Evolutionary conservation across 2,113 vertebrate species (phyloP), one percentile per base, ranked within the genome.

Genomic region (Myiozetetes cayanensis): DNA sequence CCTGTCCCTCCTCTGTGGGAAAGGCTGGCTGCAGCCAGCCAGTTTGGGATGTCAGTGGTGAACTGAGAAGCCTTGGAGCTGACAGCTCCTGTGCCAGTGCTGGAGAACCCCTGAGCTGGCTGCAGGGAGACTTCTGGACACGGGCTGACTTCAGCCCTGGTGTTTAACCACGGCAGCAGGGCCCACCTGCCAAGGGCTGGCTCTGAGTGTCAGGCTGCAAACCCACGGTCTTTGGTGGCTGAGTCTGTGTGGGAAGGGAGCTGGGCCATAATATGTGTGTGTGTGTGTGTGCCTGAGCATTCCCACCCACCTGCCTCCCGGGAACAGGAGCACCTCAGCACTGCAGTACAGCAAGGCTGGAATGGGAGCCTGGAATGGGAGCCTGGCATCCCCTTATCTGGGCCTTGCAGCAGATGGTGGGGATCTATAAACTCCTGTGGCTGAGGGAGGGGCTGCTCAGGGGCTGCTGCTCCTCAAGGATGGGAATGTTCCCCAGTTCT

Each of bases 71-170:
- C n/a, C 74, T 49, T 77, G 35, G 66, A 91, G 33, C 90, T 81
- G 43, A 4, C 30, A 58, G 37, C 16, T 83, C 25, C 55, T 52
- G 47, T 41, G 70, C 7, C 37, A 25, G 4, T 4, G 10, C 14
- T 33, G 27, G 20, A 82, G 44, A 43, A 35, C 30, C 49, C 6
- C 1, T 37, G 18, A 53, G 10, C 37, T 47, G 39, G 39, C 43
- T 67, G 56, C 12, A 30, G n/a, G 11, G 27, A 52, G 82, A 9
- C 33, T 55, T n/a, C 24, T 11, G 33, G 75, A 8, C 14, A 4
- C 0, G 0, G 17, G 33, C 14, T 11, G 6, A 46, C 25, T 73
- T n/a, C 1, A 66, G 24, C 35, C 44, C 12, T 61, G 4, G 22
- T 9, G 65, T 8, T 59, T 44, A 21, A 10, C 35, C 35, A 3